phyloP scores from a whole-genome alignment of 1,140 invertebrate genomes.

The Watersipora subatra region DNA sequence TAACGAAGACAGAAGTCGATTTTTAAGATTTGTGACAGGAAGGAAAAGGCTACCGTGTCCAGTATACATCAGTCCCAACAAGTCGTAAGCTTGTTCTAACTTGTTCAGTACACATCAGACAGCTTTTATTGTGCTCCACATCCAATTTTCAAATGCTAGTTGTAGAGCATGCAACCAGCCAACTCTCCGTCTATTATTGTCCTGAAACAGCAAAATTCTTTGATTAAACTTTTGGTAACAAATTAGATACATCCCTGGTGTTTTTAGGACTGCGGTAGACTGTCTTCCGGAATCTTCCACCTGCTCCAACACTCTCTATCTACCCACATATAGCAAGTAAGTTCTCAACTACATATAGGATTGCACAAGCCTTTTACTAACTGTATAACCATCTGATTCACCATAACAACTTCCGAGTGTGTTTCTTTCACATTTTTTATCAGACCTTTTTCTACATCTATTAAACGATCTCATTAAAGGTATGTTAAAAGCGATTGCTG shows the following conservation, averaged over 20 bases:
- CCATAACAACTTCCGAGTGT: background rate
- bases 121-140: no score
- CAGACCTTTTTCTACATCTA: background rate
- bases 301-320: conserved; percentile 35
- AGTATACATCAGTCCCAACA: conserved; percentile 30
- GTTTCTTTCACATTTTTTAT: background rate
- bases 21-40: conserved; percentile 38
- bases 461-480: no score
- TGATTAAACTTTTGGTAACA: background rate
- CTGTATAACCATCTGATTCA: background rate
- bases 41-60: conserved; percentile 32
- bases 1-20: conserved; percentile 37
- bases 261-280: conserved; percentile 28
- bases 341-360: background rate
- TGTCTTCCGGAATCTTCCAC: conserved; percentile 38
- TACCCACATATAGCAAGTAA: conserved; percentile 36
- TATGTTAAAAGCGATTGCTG: background rate
- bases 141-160: no score
- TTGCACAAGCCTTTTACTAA: no score
- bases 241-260: background rate
- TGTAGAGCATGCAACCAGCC: no score
- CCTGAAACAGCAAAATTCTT: no score
- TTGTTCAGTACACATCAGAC: background rate
- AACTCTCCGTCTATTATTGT: no score
- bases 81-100: conserved; percentile 19